Conservation (phyloP, 2,113 vertebrate genomes). For the Galeopterus variegatus region DNA sequence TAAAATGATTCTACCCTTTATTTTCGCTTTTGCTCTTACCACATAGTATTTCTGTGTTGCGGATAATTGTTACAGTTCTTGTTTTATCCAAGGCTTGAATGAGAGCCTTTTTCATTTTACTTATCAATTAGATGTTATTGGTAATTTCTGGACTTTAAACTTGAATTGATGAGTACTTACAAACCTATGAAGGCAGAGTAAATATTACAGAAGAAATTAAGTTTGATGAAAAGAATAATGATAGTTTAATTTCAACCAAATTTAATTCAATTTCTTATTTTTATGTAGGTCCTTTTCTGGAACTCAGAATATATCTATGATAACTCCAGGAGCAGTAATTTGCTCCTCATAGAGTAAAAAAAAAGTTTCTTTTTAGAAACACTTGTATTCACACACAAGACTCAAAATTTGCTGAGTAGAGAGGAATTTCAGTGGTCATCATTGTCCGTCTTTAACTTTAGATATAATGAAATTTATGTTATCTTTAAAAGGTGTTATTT, state of each 20-base stretch:
- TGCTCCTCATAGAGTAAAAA: neutral
- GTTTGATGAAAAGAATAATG: slow-evolving; percentile 34
- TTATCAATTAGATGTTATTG: neutral
- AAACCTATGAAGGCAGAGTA: neutral
- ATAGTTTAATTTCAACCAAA: slow-evolving; percentile 53
- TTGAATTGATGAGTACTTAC: neutral
- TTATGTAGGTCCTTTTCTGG: neutral
- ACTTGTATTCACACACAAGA: neutral
- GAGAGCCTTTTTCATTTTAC: neutral
- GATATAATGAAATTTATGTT: neutral
- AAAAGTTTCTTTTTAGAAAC: slow-evolving; percentile 13
- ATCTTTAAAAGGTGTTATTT: neutral
- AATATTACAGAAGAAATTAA: neutral
- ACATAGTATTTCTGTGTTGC: neutral
- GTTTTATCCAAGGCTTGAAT: neutral
- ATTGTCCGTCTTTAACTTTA: neutral
- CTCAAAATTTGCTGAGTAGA: neutral
- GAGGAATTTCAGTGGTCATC: neutral
- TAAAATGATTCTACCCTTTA: neutral
- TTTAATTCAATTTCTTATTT: slow-evolving; percentile 40
- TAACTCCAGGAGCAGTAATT: neutral
- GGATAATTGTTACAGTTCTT: neutral
- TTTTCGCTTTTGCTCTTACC: neutral
- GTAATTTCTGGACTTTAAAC: neutral
- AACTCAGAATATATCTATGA: neutral